Evolutionary conservation across 2,888 invertebrate genomes (phyloP).

Genomic region (Nasonovia ribisnigri): DNA sequence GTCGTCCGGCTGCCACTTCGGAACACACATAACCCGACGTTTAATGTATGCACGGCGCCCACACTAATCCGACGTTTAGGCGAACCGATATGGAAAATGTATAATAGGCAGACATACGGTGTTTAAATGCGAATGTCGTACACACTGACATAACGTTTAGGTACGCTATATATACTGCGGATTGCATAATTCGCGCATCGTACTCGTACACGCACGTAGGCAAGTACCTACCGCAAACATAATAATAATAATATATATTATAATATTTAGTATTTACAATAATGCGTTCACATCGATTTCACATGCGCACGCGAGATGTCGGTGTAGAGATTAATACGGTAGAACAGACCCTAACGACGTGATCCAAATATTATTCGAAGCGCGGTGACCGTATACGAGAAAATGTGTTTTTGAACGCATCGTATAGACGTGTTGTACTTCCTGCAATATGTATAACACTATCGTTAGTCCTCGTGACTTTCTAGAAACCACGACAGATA

Average conservation of each 20-base stretch:
- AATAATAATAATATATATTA: neutral
- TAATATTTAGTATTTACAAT: neutral
- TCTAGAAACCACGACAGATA: too few species aligned
- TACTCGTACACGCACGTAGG: neutral
- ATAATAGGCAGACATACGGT: too few species aligned
- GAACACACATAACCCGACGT: neutral
- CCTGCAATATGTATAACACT: neutral
- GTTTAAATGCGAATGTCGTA: neutral
- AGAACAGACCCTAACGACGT: neutral
- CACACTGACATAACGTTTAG: too few species aligned
- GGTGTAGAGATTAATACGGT: neutral
- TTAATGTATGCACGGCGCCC: neutral
- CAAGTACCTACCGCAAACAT: neutral
- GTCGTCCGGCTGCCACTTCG: neutral
- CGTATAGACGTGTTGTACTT: neutral
- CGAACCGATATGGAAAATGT: neutral
- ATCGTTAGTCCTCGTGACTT: too few species aligned
- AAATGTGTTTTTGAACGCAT: conserved; percentile 26
- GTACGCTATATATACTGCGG: too few species aligned
- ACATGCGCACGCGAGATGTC: neutral
- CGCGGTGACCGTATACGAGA: neutral
- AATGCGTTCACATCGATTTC: neutral
- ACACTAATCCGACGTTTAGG: conserved; percentile 27
- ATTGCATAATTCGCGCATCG: neutral
- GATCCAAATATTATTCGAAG: conserved; percentile 12